phyloP scores from a whole-genome alignment of 2,797 vertebrate species.

The Valencia hispanica region DNA sequence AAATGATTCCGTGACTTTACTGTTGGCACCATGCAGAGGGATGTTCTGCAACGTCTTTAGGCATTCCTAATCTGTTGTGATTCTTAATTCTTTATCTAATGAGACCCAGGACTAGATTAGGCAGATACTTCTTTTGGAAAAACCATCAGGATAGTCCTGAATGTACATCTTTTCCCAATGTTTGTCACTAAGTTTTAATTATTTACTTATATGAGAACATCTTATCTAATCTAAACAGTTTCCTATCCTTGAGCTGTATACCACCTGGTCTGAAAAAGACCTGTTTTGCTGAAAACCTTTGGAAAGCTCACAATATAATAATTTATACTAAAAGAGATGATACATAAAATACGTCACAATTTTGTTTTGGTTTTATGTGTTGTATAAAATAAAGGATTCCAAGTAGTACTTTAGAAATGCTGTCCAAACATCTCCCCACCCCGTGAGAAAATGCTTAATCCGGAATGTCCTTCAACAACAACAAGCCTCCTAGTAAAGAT shows the following conservation, averaged over 20 bases:
- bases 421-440: constrained; percentile 19
- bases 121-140: constrained; percentile 15
- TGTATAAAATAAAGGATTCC: constrained; percentile 19
- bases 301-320: background rate
- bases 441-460: constrained; percentile 43
- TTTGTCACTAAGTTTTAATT: background rate
- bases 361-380: background rate
- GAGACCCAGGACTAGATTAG: constrained; percentile 19
- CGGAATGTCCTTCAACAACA: constrained; percentile 23
- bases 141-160: constrained; percentile 8
- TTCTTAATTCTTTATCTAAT: constrained; percentile 12
- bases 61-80: constrained; percentile 9
- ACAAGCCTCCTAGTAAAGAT: constrained; percentile 19
- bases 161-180: background rate
- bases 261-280: background rate
- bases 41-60: background rate
- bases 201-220: background rate
- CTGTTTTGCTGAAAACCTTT: background rate
- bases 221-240: background rate
- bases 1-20: constrained; percentile 3
- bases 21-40: background rate
- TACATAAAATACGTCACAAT: background rate
- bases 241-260: background rate
- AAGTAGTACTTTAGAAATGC: constrained; percentile 28
- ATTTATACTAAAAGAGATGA: background rate